A percentile compares a stretch with the other conserved stretches of the same genome.
These are phyloP conservation scores for Goniozus legneri DNA, from an alignment of 1,140 invertebrate genomes.

Conservation along the genomic window DNA sequence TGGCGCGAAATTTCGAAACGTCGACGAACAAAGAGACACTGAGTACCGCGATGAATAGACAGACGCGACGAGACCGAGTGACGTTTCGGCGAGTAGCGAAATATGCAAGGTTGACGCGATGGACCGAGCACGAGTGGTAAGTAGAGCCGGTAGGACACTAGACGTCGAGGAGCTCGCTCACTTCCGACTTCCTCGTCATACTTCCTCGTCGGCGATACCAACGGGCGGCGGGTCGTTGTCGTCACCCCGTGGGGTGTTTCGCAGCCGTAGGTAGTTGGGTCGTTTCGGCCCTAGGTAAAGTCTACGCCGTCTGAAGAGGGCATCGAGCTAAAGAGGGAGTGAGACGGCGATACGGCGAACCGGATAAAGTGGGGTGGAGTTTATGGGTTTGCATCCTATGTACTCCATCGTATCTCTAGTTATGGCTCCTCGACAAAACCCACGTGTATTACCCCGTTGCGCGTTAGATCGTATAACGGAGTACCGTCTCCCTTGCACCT, in stretches of 20 bases:
- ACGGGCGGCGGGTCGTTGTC: slow-evolving; percentile 13
- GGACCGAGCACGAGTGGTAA: background rate
- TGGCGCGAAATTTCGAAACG: no score
- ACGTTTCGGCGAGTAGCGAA: no score
- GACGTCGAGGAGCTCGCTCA: no score
- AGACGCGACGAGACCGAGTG: no score
- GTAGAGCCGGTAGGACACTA: background rate
- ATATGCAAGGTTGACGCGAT: no score
- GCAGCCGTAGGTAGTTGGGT: slow-evolving; percentile 25
- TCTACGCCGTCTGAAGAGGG: slow-evolving; percentile 25
- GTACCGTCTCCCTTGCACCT: no score
- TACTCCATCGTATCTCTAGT: slow-evolving; percentile 47
- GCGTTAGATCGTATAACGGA: slow-evolving; percentile 19
- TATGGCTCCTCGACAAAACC: slow-evolving; percentile 46
- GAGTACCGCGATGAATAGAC: no score
- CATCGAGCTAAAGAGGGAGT: slow-evolving; percentile 10
- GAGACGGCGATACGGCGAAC: background rate
- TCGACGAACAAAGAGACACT: no score
- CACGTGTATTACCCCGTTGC: slow-evolving; percentile 23
- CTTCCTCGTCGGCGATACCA: background rate
- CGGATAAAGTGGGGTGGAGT: slow-evolving; percentile 36
- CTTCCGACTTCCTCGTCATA: no score
- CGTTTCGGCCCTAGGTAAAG: slow-evolving; percentile 33
- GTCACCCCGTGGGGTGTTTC: slow-evolving; percentile 22
- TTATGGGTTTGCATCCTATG: slow-evolving; percentile 55